A percentile compares a stretch with the other conserved stretches of the same genome.
Evolutionary conservation across 2,888 invertebrate species (phyloP).

Genomic region (Abscondita cerata): DNA sequence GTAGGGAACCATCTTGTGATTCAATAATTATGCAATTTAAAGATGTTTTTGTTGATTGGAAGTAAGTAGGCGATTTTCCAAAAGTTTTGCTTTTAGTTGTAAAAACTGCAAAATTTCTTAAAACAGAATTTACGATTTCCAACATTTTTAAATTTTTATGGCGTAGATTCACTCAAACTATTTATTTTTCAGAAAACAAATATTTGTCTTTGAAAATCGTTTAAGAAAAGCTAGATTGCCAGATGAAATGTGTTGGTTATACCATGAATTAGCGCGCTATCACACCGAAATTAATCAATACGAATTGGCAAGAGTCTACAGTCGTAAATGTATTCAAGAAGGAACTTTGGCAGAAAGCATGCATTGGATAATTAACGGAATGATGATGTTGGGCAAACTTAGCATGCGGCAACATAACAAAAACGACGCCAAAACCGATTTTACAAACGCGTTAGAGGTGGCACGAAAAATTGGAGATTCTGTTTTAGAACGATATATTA

Average conservation of each 20-base stretch:
- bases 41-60: constrained; percentile 50
- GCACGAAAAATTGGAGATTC: constrained; percentile 52
- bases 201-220: constrained; percentile 48
- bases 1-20: constrained; percentile 52
- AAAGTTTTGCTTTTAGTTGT: too few relatives aligned
- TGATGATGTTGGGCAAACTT: constrained; percentile 57
- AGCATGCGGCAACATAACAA: constrained; percentile 59
- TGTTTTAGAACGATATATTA: background rate
- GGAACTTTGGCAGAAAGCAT: constrained; percentile 49
- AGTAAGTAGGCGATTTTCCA: too few relatives aligned
- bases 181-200: constrained; percentile 48
- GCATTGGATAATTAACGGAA: constrained; percentile 58
- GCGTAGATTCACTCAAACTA: too few relatives aligned
- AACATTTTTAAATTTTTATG: too few relatives aligned
- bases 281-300: constrained; percentile 55
- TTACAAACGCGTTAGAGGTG: constrained; percentile 46
- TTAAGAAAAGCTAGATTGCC: constrained; percentile 47
- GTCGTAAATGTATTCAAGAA: constrained; percentile 54
- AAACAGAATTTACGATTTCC: too few relatives aligned
- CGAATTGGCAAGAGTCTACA: constrained; percentile 58
- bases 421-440: constrained; percentile 59
- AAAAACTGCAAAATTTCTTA: too few relatives aligned
- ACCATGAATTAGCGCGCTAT: constrained; percentile 59
- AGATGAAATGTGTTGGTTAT: constrained; percentile 60
- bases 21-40: constrained; percentile 53